phyloP scores from a whole-genome alignment of 2,888 invertebrate genomes.

The Lepidocyrtoides sp. region DNA sequence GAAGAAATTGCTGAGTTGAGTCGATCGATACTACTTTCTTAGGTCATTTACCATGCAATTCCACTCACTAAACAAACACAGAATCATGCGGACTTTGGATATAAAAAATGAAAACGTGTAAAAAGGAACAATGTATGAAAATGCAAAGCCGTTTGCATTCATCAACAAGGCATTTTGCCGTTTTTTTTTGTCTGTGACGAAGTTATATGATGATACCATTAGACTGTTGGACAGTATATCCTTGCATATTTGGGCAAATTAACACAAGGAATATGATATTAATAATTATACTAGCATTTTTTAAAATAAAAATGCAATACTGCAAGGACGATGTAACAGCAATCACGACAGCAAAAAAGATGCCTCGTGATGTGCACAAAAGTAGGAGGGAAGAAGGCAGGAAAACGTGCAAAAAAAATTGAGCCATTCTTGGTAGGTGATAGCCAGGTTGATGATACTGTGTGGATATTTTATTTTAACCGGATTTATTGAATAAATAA shows the following conservation, averaged over 20 bases:
- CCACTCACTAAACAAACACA: not conserved
- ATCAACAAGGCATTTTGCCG: too few relatives aligned
- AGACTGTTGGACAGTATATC: not conserved
- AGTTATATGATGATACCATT: too few relatives aligned
- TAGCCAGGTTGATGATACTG: not conserved
- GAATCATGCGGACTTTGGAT: not conserved
- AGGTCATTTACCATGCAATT: constrained; percentile 45
- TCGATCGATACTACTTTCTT: constrained; percentile 30
- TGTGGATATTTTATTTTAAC: constrained; percentile 37
- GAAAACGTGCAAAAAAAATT: constrained; percentile 51
- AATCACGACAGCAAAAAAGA: not conserved
- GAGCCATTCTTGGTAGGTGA: constrained; percentile 27
- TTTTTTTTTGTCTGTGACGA: too few relatives aligned
- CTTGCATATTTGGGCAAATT: not conserved
- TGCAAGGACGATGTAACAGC: not conserved
- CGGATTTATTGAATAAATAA: constrained; percentile 2
- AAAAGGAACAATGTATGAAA: not conserved
- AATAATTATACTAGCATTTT: constrained; percentile 17
- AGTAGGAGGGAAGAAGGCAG: not conserved
- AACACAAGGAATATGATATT: not conserved
- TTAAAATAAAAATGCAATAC: not conserved
- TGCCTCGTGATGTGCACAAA: not conserved
- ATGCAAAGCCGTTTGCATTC: not conserved
- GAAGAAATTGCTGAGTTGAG: not conserved
- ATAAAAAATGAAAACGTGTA: not conserved